These are phyloP conservation scores for Deroplatys truncata DNA, from an alignment of 2,888 invertebrate genomes.

Conservation along the genomic window DNA sequence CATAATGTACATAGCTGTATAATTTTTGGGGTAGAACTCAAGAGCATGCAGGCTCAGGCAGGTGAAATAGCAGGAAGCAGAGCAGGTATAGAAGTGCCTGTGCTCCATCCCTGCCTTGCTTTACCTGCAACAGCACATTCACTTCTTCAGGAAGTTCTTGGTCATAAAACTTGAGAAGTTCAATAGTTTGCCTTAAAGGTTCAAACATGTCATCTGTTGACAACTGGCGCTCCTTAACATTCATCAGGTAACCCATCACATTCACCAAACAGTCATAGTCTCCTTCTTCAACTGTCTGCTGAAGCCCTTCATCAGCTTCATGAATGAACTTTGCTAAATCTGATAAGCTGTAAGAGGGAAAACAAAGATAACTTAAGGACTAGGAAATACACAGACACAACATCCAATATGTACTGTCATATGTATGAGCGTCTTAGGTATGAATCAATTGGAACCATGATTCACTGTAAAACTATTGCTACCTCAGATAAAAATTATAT, in stretches of 20 bases:
- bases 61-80: not conserved
- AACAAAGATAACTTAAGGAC: not conserved
- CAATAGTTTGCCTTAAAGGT: slow-evolving; percentile 88
- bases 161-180: slow-evolving; percentile 87
- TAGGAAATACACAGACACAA: slow-evolving; percentile 33
- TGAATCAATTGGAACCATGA: too few species aligned
- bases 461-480: too few species aligned
- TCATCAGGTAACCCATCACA: slow-evolving; percentile 90
- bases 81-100: slow-evolving; percentile 1
- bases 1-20: not conserved
- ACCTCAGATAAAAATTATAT: too few species aligned
- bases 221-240: slow-evolving; percentile 84
- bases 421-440: too few species aligned
- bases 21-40: not conserved
- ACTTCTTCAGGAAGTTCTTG: slow-evolving; percentile 97
- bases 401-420: too few species aligned
- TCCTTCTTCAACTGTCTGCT: slow-evolving; percentile 74
- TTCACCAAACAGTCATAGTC: slow-evolving; percentile 84
- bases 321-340: slow-evolving; percentile 85
- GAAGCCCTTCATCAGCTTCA: slow-evolving; percentile 81
- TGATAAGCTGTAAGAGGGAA: slow-evolving; percentile 57
- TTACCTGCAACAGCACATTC: slow-evolving; percentile 76
- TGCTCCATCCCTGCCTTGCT: not conserved
- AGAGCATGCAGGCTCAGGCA: not conserved
- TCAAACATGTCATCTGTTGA: slow-evolving; percentile 94